Conservation (phyloP, 2,888 invertebrate genomes). For the Vanessa cardui region DNA sequence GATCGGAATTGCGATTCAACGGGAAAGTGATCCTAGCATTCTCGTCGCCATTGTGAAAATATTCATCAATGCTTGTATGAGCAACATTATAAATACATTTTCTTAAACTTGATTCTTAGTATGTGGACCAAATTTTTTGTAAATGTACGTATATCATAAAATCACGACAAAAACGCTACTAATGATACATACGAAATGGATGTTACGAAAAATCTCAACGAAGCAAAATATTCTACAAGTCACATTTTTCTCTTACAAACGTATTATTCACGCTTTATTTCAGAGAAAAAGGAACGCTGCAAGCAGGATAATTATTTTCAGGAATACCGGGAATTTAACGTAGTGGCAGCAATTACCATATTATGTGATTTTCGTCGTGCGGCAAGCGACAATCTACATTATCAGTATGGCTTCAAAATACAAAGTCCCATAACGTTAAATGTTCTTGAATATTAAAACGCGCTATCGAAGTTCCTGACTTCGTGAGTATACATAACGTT, state of each 20-base stretch:
- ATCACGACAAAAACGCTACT: neutral
- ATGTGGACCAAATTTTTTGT: too few relatives aligned
- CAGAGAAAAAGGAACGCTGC: conserved; percentile 21
- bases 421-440: conserved; percentile 22
- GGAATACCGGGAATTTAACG: conserved; percentile 37
- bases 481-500: conserved; percentile 10
- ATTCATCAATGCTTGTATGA: too few relatives aligned
- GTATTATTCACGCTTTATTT: conserved; percentile 31
- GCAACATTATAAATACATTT: too few relatives aligned
- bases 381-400: conserved; percentile 28
- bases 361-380: conserved; percentile 34
- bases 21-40: too few relatives aligned
- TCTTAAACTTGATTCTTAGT: too few relatives aligned
- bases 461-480: conserved; percentile 29
- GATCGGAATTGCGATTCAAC: too few relatives aligned
- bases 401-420: conserved; percentile 19
- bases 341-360: conserved; percentile 36
- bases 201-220: conserved; percentile 4
- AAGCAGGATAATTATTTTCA: conserved; percentile 38
- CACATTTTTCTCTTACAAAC: conserved; percentile 23
- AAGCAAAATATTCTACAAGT: conserved; percentile 9
- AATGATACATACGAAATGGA: neutral
- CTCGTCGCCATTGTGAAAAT: too few relatives aligned
- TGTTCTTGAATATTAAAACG: conserved; percentile 22
- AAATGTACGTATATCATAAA: neutral